These are phyloP conservation scores for Caenorhabditis sinica DNA, from an alignment of 2,888 invertebrate genomes.

Conservation along the genomic window DNA sequence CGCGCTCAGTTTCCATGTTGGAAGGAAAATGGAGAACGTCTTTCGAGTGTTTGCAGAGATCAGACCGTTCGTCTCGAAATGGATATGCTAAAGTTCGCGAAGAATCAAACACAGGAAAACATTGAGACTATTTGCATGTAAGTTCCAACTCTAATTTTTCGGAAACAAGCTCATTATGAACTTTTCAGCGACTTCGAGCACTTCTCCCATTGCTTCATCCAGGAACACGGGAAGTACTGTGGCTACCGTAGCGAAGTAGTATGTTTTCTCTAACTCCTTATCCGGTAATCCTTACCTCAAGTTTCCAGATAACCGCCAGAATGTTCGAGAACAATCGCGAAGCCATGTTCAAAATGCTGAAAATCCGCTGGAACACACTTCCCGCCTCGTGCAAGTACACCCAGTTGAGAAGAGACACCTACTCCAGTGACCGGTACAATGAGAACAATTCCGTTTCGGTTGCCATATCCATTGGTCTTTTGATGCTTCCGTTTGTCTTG, in stretches of 20 bases:
- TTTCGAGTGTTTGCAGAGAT: constrained; percentile 63
- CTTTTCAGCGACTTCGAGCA: constrained; percentile 65
- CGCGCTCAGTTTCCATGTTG: constrained; percentile 72
- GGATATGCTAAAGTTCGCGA: constrained; percentile 65
- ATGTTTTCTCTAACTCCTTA: constrained; percentile 14
- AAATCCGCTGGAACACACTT: constrained; percentile 68
- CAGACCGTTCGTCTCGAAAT: constrained; percentile 63
- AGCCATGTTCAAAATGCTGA: constrained; percentile 76
- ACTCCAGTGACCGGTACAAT: constrained; percentile 61
- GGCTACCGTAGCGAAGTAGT: constrained; percentile 72
- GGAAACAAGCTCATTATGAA: background rate
- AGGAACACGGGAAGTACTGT: constrained; percentile 73
- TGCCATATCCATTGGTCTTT: constrained; percentile 11
- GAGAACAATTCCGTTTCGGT: constrained; percentile 14
- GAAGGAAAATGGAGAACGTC: constrained; percentile 71
- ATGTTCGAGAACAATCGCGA: constrained; percentile 74
- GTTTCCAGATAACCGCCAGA: constrained; percentile 71
- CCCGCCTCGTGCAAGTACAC: constrained; percentile 69
- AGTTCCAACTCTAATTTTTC: background rate
- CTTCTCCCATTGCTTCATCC: constrained; percentile 68
- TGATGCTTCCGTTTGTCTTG: constrained; percentile 25
- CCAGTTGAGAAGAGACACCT: constrained; percentile 69
- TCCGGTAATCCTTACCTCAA: background rate
- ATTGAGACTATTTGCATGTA: constrained; percentile 72
- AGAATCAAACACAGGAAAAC: constrained; percentile 68